Evolutionary conservation across 2,797 vertebrate genomes (phyloP).

Genomic region (Falco columbarius): DNA sequence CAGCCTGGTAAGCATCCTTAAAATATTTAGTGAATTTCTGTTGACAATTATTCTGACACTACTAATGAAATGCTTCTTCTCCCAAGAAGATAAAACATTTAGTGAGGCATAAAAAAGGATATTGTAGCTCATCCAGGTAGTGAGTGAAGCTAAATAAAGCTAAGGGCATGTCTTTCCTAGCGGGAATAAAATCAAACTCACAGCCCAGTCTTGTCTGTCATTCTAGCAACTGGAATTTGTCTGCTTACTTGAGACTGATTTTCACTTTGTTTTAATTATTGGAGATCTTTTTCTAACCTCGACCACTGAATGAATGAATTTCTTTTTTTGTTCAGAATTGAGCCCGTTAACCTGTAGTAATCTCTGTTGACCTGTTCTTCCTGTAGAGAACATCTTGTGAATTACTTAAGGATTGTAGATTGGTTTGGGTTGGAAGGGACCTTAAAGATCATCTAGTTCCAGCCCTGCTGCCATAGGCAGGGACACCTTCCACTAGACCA

Average conservation of each 20-base stretch:
- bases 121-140: background rate
- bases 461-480: too few species aligned
- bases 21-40: background rate
- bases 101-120: background rate
- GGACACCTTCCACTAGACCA: too few species aligned
- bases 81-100: background rate
- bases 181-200: background rate
- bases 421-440: too few species aligned
- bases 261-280: background rate
- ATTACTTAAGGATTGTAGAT: background rate
- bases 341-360: background rate
- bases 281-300: background rate
- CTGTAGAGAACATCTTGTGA: background rate
- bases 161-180: background rate
- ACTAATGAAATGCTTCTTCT: background rate
- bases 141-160: background rate
- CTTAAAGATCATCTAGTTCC: too few species aligned
- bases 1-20: slow-evolving; percentile 82
- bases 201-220: background rate
- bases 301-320: background rate
- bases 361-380: background rate
- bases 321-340: background rate
- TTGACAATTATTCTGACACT: background rate
- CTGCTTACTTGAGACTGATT: background rate
- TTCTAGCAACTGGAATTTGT: background rate